Evolutionary conservation across 2,888 invertebrate genomes (phyloP).

Genomic region (Pterostichus niger): DNA sequence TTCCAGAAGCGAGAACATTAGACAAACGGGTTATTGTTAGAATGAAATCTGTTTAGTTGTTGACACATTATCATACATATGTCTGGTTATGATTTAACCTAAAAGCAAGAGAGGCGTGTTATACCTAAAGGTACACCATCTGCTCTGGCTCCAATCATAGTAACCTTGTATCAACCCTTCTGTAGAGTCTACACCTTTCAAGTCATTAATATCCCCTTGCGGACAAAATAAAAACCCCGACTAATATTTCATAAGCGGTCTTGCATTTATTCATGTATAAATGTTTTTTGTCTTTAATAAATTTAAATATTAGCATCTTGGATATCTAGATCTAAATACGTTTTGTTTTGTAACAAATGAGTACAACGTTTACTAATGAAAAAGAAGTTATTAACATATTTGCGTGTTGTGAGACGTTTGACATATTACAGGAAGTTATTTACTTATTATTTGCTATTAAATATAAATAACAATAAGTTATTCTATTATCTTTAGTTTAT

Average conservation of each 20-base stretch:
- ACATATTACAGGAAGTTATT: conserved; percentile 44
- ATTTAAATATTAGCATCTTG: conserved; percentile 9
- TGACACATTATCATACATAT: conserved; percentile 59
- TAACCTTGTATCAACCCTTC: conserved; percentile 46
- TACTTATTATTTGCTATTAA: not conserved
- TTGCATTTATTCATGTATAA: conserved; percentile 28
- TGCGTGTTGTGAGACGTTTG: conserved; percentile 36
- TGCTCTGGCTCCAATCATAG: conserved; percentile 55
- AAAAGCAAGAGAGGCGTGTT: conserved; percentile 59
- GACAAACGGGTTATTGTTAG: not conserved
- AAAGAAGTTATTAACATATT: conserved; percentile 43
- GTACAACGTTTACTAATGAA: not conserved
- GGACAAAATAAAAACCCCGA: conserved; percentile 39
- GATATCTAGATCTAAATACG: not conserved
- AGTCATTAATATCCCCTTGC: conserved; percentile 49
- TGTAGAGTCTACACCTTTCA: conserved; percentile 39
- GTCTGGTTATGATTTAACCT: conserved; percentile 42
- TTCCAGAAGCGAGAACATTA: not conserved
- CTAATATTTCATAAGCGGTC: conserved; percentile 54
- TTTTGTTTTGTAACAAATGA: conserved; percentile 23
- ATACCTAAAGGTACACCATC: conserved; percentile 53
- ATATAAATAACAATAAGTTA: conserved; percentile 35
- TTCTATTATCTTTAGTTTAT: too few species aligned
- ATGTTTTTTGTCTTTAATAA: conserved; percentile 30
- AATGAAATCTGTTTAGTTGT: conserved; percentile 39